Conservation (phyloP, 2,888 invertebrate genomes). For the Spilarctia lutea region DNA sequence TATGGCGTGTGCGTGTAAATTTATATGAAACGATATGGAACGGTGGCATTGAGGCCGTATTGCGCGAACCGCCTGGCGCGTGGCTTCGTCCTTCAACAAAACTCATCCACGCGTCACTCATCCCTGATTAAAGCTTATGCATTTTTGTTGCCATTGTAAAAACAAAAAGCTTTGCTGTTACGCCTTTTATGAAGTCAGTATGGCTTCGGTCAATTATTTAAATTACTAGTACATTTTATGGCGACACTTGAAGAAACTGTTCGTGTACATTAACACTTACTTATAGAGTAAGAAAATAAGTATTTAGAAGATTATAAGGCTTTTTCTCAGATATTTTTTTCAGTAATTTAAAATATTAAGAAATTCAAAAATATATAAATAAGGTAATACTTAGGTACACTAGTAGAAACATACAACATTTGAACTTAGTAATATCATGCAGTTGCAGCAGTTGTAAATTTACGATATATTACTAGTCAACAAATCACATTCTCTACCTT, state of each 20-base stretch:
- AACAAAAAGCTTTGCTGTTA: constrained; percentile 18
- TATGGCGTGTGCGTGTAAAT: constrained; percentile 59
- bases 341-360: no score
- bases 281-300: no score
- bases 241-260: background rate
- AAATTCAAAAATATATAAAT: no score
- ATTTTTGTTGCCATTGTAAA: constrained; percentile 30
- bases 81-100: constrained; percentile 63
- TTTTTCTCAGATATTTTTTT: background rate
- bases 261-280: no score
- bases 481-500: constrained; percentile 88
- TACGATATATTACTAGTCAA: background rate
- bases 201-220: background rate
- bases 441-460: background rate
- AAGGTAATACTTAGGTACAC: no score
- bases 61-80: constrained; percentile 55
- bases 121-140: constrained; percentile 67
- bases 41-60: constrained; percentile 39
- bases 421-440: background rate
- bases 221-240: background rate
- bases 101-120: constrained; percentile 67
- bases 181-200: background rate
- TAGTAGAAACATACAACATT: background rate
- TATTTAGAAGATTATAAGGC: background rate
- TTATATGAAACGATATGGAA: constrained; percentile 60